phyloP scores from a whole-genome alignment of 2,113 vertebrate species.

The Oenanthe oenanthe region DNA sequence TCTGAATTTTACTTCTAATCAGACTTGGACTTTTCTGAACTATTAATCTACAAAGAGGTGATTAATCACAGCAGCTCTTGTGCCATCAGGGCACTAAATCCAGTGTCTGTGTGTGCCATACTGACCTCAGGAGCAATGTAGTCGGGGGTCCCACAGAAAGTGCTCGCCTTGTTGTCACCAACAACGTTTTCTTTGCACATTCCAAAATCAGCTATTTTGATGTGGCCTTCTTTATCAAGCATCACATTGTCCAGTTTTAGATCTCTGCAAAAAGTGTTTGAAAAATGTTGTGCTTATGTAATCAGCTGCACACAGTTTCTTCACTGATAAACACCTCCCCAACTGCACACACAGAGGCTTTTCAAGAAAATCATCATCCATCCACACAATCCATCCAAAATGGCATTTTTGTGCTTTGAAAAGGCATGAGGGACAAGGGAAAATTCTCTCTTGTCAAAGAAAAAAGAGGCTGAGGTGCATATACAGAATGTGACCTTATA shows the following conservation, averaged over 20 bases:
- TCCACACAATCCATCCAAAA: background rate
- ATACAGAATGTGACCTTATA: background rate
- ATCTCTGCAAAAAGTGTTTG: constrained; percentile 77
- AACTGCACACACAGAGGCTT: background rate
- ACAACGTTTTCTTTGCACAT: constrained; percentile 97
- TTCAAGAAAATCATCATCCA: background rate
- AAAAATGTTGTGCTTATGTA: background rate
- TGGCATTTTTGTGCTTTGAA: background rate
- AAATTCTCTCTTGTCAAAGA: background rate
- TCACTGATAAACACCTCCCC: background rate
- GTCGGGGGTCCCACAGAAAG: constrained; percentile 97
- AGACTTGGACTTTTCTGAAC: background rate
- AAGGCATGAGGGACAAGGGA: background rate
- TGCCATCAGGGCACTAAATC: background rate
- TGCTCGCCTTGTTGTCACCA: constrained; percentile 90
- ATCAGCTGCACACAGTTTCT: background rate
- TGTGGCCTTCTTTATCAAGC: constrained; percentile 91
- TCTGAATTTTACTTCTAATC: background rate
- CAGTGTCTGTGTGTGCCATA: background rate
- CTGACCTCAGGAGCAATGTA: constrained; percentile 92
- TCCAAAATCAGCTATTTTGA: constrained; percentile 97
- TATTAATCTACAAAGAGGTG: background rate
- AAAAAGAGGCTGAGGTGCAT: background rate
- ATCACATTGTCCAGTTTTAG: constrained; percentile 98
- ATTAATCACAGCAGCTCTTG: background rate